phyloP scores from a whole-genome alignment of 2,113 vertebrate species.

The Ranitomeya variabilis region DNA sequence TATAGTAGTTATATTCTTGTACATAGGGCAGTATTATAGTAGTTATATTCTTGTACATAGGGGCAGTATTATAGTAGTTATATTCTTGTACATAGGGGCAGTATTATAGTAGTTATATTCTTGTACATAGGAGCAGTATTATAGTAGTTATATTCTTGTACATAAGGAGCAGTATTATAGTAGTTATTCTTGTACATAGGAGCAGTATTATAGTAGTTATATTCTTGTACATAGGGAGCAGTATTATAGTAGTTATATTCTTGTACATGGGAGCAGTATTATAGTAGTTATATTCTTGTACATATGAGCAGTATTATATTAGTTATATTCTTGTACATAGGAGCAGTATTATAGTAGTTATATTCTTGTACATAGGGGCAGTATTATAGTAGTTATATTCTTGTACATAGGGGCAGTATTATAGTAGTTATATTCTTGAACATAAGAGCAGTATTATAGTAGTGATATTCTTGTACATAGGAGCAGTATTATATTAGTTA shows the following conservation, averaged over 20 bases:
- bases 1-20: constrained; percentile 10
- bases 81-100: not conserved
- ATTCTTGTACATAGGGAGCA: constrained; percentile 8
- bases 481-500: constrained; percentile 10
- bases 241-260: not conserved
- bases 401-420: not conserved
- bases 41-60: not conserved
- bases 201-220: constrained; percentile 4
- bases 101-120: constrained; percentile 14
- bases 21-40: constrained; percentile 10
- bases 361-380: not conserved
- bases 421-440: constrained; percentile 7
- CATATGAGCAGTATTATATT: not conserved
- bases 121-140: not conserved
- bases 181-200: constrained; percentile 1
- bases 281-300: constrained; percentile 20
- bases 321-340: constrained; percentile 6
- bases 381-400: constrained; percentile 16
- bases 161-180: not conserved
- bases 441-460: not conserved
- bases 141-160: constrained; percentile 13
- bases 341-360: constrained; percentile 3
- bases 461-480: constrained; percentile 7
- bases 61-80: no score
- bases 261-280: not conserved